Percentiles rank a stretch among this genome's conserved stretches.
These are phyloP conservation scores for Drosophila triauraria DNA, from an alignment of 1,140 invertebrate species.

Conservation along the genomic window DNA sequence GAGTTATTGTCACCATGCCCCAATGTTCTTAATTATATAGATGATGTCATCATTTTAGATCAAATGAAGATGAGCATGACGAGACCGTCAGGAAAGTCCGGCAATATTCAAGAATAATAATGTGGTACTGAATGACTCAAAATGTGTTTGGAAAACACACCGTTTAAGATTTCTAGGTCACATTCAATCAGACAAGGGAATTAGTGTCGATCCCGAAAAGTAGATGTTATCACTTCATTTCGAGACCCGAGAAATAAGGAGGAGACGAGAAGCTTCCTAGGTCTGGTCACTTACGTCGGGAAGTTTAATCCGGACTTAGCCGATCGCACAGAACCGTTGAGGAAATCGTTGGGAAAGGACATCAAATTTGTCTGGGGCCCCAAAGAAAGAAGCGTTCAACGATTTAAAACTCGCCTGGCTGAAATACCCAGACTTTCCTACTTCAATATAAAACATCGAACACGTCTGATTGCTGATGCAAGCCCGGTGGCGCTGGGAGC, in stretches of 20 bases:
- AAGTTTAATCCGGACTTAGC: constrained; percentile 68
- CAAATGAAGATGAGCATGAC: constrained; percentile 65
- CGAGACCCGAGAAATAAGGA: constrained; percentile 49
- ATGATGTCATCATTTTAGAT: constrained; percentile 61
- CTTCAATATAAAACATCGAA: constrained; percentile 29
- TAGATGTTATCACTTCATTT: constrained; percentile 31
- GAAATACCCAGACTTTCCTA: constrained; percentile 35
- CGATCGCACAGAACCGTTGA: constrained; percentile 34
- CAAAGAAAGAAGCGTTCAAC: constrained; percentile 30
- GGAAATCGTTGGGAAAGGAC: constrained; percentile 21
- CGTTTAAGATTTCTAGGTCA: constrained; percentile 38
- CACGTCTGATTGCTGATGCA: constrained; percentile 67
- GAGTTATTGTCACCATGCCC: constrained; percentile 11
- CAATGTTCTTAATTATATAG: neutral
- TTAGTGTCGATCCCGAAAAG: constrained; percentile 37
- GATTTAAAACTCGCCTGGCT: constrained; percentile 29
- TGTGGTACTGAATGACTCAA: constrained; percentile 45
- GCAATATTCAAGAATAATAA: constrained; percentile 1
- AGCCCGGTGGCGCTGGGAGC: constrained; percentile 63
- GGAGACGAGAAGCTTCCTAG: constrained; percentile 76
- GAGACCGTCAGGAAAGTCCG: constrained; percentile 37
- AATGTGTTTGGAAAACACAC: constrained; percentile 57
- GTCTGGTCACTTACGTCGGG: constrained; percentile 71
- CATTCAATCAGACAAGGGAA: constrained; percentile 29
- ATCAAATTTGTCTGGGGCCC: constrained; percentile 29